Conservation (phyloP, 2,113 vertebrate species). For the Myrmecobius fasciatus region DNA sequence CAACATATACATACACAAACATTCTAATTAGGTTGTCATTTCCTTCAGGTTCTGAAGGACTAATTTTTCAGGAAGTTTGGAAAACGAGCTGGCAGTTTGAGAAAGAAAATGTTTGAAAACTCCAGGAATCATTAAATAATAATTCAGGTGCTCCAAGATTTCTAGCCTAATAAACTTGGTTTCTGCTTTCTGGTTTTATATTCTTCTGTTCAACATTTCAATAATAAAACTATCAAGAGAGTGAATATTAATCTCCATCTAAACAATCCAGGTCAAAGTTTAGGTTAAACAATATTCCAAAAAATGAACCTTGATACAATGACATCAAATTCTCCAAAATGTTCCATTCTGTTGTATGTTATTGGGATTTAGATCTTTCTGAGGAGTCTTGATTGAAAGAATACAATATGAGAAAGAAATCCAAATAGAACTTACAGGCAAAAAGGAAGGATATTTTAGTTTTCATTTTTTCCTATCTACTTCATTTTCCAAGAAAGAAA, state of each 20-base stretch:
- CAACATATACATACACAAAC: no score
- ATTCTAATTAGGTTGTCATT: not conserved
- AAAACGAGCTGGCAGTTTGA: slow-evolving; percentile 9
- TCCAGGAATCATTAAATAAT: slow-evolving; percentile 27
- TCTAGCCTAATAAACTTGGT: slow-evolving; percentile 30
- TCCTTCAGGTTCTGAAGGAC: not conserved
- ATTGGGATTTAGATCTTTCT: not conserved
- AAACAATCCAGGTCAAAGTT: slow-evolving; percentile 30
- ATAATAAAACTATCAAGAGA: slow-evolving; percentile 15
- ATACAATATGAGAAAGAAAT: not conserved
- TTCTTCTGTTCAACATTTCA: not conserved
- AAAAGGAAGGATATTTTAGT: not conserved
- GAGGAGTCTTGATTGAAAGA: not conserved
- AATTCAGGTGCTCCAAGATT: slow-evolving; percentile 8
- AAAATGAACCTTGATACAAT: not conserved
- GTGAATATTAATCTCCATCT: not conserved
- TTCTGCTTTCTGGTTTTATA: slow-evolving; percentile 17
- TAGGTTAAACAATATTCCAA: not conserved
- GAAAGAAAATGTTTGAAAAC: slow-evolving; percentile 16
- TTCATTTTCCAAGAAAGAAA: not conserved
- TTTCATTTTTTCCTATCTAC: not conserved
- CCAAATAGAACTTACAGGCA: not conserved
- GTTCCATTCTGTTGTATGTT: not conserved
- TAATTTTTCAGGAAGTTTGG: not conserved
- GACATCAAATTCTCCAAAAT: not conserved